Evolutionary conservation across 2,888 invertebrate genomes (phyloP), one percentile per base, ranked within the genome.

Genomic region (Agrochola lota): DNA sequence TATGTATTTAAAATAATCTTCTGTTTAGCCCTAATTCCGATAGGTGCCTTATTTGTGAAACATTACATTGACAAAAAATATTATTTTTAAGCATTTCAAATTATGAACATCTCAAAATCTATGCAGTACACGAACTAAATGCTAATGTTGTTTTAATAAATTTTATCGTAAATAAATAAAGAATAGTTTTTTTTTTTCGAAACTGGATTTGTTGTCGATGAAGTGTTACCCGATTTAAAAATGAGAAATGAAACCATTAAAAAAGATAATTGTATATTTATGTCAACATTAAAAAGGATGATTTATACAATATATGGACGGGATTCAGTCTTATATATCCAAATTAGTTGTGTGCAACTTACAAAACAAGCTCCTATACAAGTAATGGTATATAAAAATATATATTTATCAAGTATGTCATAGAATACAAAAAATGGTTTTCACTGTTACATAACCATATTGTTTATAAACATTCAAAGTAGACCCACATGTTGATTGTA

Each of bases 321-420:
- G 85, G 59, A 72, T 82, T 87, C 89, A 90, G 90, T 90, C 88
- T 90, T 90, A 83, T 67, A 74, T 70, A 80, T 64, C 79, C 87
- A 88, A 74, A 57, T 63, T 77, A 71, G 79, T 81, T 67, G 78
- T 85, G 55, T 86, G 46, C 60, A 77, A 74, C 49, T 69, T 80
- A 85, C 71, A 85, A 43, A 62, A 35, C 30, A 72, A 70, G 46
- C 49, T 55, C 3, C 0, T 55, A 35, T 11, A 72, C 43, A 82
- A 43, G 64, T 55, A 60, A 40, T 35, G 35, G 12, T 72, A 40
- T 72, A 69, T 46, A 77, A 76, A 67, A 71, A 68, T 35, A 71
- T 35, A 67, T 23, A 66, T 35, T 9, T 35, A 66, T 40, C 6
- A 46, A 59, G 26, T 52, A 64, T 57, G n/a, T 63, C 26, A 26